phyloP scores from a whole-genome alignment of 2,797 vertebrate species.

The Lithobates sylvaticus region DNA sequence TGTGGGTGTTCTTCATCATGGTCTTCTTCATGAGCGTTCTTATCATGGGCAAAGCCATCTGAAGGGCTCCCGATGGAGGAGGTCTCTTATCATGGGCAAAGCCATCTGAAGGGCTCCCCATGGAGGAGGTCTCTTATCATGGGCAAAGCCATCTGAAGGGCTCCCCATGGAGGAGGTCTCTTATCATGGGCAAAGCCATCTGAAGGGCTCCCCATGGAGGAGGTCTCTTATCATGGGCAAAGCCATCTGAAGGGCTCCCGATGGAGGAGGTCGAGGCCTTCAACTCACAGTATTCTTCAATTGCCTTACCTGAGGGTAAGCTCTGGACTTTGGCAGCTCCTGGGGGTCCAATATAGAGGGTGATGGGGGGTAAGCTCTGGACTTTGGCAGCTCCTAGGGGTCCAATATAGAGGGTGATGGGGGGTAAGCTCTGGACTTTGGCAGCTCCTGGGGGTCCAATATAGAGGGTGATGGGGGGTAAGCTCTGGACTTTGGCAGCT shows the following conservation, averaged over 20 bases:
- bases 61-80: conserved; percentile 53
- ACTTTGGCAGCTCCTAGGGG: not conserved
- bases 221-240: no score
- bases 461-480: no score
- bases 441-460: not conserved
- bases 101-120: conserved; percentile 74
- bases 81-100: conserved; percentile 80
- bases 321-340: not conserved
- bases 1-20: conserved; percentile 93
- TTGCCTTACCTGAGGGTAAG: no score
- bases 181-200: no score
- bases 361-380: no score
- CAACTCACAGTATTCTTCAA: not conserved
- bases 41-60: conserved; percentile 84
- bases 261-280: no score
- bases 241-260: rapidly evolving
- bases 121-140: conserved; percentile 73
- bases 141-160: conserved; percentile 80
- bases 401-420: no score
- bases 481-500: not conserved
- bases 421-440: not conserved
- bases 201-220: rapidly evolving
- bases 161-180: not conserved
- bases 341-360: not conserved
- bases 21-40: conserved; percentile 89